phyloP scores from a whole-genome alignment of 1,140 invertebrate genomes.

The Marisa cornuarietis region DNA sequence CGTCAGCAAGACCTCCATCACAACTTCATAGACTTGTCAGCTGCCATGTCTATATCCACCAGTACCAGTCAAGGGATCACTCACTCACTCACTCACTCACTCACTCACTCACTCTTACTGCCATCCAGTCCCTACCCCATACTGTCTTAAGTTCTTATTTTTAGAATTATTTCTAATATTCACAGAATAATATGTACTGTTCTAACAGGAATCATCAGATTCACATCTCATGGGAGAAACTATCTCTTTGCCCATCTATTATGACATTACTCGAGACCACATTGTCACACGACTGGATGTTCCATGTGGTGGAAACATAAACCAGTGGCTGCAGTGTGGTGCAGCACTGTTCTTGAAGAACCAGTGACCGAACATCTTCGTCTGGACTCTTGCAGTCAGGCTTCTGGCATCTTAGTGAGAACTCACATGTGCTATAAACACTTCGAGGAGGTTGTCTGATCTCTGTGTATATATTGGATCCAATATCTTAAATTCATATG shows the following conservation, averaged over 20 bases:
- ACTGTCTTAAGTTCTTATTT: background rate
- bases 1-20: no score
- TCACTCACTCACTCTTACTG: no score
- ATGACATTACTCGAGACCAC: constrained; percentile 67
- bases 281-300: constrained; percentile 69
- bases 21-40: no score
- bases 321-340: constrained; percentile 70
- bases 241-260: constrained; percentile 71
- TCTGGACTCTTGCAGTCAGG: background rate
- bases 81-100: no score
- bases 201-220: constrained; percentile 50
- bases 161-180: background rate
- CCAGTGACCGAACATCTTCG: constrained; percentile 31
- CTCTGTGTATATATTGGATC: background rate
- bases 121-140: no score
- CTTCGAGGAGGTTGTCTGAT: background rate
- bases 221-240: constrained; percentile 59
- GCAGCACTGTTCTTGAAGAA: constrained; percentile 70
- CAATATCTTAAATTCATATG: background rate
- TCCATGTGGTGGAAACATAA: constrained; percentile 67
- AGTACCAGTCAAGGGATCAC: no score
- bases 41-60: no score
- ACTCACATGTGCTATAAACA: background rate
- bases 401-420: background rate
- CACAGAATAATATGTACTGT: background rate